Evolutionary conservation across 30 jellyfish, hydroid and myxozoan species (phyloP), one percentile per base, ranked within the genome.

Genomic region (Aurelia sp.): DNA sequence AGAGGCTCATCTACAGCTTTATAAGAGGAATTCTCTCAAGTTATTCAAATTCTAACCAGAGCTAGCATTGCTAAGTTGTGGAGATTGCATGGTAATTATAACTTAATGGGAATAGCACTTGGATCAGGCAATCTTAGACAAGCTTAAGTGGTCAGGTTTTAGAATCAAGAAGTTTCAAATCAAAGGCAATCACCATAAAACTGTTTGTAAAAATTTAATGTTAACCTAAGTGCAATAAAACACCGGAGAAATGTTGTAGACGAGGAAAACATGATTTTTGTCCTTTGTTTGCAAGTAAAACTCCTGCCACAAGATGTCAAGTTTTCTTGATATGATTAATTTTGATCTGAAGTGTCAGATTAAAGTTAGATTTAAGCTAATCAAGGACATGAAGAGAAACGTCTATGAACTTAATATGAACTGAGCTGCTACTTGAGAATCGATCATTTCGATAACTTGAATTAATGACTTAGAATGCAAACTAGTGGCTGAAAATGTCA

Each of bases 41-140:
- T 41, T 78, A 57, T 77, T 77, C 77, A 52, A 6, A 61, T 40
- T 19, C 47, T 31, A 61, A 77, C 88, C 73, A 77, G n/a, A 59
- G 61, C 74, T 48, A 20, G 67, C 59, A 77, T 75, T 77, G 88
- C 88, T 77, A 77, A 77, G 88, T 47, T 22, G 62, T 77, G 51
- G 62, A 33, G 78, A 77, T 60, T 77, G 55, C 88, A 59, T 52
- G 65, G 78, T 77, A 77, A 77, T 77, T 77, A 77, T 77, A 20
- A 65, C 74, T 53, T 77, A 77, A 77, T 77, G 88, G 88, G 88
- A 77, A 77, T 61, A 77, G 88, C 88, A 77, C 88, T 59, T 57
- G 88, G 88, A 77, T 77, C 40, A 58, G 64, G 77, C 53, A 65
- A 75, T 17, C 40, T 77, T 77, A 77, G 78, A 59, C 17, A 38